Evolutionary conservation across 2,797 vertebrate species (phyloP).

Genomic region (Parambassis ranga): DNA sequence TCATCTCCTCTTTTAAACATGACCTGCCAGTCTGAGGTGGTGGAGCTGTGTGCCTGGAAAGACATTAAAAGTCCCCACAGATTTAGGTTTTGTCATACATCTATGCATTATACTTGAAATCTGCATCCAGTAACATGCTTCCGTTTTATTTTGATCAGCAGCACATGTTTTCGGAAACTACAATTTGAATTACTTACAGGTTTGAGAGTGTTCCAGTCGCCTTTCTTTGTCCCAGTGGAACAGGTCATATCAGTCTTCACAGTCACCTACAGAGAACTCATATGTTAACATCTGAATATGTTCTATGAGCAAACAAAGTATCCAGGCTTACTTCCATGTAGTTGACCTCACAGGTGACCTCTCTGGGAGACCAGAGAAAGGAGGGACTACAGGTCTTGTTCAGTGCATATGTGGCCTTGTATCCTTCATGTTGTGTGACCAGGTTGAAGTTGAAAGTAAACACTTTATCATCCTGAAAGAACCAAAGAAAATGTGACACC

Average conservation of each 20-base stretch:
- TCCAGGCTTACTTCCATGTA: conserved; percentile 79
- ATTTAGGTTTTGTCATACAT: too few relatives aligned
- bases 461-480: conserved; percentile 61
- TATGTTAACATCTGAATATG: too few relatives aligned
- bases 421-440: conserved; percentile 42
- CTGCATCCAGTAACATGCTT: too few relatives aligned
- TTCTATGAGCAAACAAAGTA: neutral
- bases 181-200: neutral
- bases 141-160: too few relatives aligned
- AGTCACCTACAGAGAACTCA: conserved; percentile 48
- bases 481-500: neutral
- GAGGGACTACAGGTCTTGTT: conserved; percentile 70
- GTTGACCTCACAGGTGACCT: conserved; percentile 81
- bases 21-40: conserved; percentile 75
- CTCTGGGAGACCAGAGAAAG: conserved; percentile 73
- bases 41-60: conserved; percentile 30
- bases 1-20: conserved; percentile 70
- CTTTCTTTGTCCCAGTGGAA: neutral
- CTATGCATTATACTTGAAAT: too few relatives aligned
- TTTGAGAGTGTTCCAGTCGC: conserved; percentile 21
- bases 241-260: conserved; percentile 56
- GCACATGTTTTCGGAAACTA: too few relatives aligned
- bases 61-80: neutral
- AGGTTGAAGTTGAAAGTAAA: conserved; percentile 76
- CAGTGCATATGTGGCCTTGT: conserved; percentile 49